phyloP scores from a whole-genome alignment of 2,797 vertebrate species.

The Ibycter americanus region DNA sequence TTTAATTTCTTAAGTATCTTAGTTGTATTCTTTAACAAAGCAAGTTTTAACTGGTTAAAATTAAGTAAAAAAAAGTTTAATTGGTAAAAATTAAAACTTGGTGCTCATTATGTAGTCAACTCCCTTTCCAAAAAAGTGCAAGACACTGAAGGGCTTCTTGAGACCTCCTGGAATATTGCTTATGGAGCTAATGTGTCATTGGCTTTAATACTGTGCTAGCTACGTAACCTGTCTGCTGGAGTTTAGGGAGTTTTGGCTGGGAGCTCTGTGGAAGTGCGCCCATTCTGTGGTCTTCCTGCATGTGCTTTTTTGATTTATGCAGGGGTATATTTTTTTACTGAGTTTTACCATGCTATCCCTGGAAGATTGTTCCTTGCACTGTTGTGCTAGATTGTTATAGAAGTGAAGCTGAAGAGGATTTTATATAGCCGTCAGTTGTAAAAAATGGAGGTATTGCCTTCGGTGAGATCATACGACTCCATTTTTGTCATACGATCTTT shows the following conservation, averaged over 20 bases:
- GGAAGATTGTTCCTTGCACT: background rate
- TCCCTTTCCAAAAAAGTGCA: background rate
- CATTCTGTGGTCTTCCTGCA: background rate
- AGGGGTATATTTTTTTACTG: rapidly evolving
- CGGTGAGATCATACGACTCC: background rate
- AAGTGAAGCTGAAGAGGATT: background rate
- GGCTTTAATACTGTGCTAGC: background rate
- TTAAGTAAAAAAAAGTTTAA: background rate
- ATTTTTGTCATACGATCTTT: background rate
- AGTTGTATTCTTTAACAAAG: background rate
- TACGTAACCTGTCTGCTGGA: background rate
- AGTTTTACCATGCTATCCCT: background rate
- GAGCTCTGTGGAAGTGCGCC: background rate
- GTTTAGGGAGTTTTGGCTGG: background rate
- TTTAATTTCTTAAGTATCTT: background rate
- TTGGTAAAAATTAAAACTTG: background rate
- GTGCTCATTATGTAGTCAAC: background rate
- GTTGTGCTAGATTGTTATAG: background rate
- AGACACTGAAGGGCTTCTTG: background rate
- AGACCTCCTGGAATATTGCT: background rate
- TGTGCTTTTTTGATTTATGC: background rate
- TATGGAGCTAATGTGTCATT: background rate
- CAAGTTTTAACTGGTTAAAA: background rate
- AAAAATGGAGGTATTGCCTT: background rate
- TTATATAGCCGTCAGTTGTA: background rate